phyloP scores from a whole-genome alignment of 1,140 invertebrate genomes.

The Drosophila bifasciata region DNA sequence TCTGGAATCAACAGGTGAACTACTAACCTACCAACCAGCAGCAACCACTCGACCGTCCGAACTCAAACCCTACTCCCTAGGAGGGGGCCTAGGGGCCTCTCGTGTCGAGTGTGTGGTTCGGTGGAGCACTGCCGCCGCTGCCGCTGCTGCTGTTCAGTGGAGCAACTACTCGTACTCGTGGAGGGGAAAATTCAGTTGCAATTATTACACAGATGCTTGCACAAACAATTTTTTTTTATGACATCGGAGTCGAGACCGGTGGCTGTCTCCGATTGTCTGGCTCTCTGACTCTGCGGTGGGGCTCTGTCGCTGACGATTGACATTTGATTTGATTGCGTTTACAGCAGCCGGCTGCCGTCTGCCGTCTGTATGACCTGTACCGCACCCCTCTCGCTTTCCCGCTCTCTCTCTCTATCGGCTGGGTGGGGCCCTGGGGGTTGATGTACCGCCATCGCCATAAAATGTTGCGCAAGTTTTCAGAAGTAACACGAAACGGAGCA shows the following conservation, averaged over 20 bases:
- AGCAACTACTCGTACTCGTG: background rate
- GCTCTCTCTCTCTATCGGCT: too few relatives aligned
- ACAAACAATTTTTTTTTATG: constrained; percentile 35
- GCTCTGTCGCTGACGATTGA: constrained; percentile 19
- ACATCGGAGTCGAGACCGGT: too few relatives aligned
- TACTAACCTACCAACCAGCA: constrained; percentile 49
- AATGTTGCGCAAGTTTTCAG: too few relatives aligned
- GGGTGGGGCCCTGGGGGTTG: too few relatives aligned
- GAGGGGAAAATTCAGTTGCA: constrained; percentile 27
- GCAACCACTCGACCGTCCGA: too few relatives aligned
- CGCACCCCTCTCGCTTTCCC: too few relatives aligned
- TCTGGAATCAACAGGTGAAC: constrained; percentile 65
- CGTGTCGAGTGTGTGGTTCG: constrained; percentile 6
- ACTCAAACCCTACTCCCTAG: too few relatives aligned
- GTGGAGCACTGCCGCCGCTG: too few relatives aligned
- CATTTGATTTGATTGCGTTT: constrained; percentile 33
- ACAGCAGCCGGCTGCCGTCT: constrained; percentile 30
- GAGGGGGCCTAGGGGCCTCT: background rate
- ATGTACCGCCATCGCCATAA: too few relatives aligned
- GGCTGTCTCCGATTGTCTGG: background rate
- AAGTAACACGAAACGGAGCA: too few relatives aligned
- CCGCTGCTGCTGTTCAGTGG: too few relatives aligned
- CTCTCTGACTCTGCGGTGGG: constrained; percentile 15
- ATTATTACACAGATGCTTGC: constrained; percentile 54
- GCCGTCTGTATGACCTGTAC: background rate